These are phyloP conservation scores for Microtus richardsoni DNA, from an alignment of 2,113 vertebrate genomes.

Conservation along the genomic window DNA sequence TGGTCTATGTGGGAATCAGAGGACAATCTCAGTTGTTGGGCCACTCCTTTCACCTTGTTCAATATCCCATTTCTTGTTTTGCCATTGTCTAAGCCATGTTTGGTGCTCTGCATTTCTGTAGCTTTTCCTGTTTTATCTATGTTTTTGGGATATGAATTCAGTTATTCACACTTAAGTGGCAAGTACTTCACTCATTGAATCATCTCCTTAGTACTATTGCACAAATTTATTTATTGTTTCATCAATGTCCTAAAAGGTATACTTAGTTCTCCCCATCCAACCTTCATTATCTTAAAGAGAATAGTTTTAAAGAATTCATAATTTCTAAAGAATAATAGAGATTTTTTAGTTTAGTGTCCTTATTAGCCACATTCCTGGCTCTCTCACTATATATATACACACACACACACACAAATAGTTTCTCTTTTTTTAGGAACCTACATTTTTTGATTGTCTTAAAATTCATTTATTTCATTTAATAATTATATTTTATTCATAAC, in stretches of 20 bases:
- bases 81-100: background rate
- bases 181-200: background rate
- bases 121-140: background rate
- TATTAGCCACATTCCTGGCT: too few species aligned
- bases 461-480: too few species aligned
- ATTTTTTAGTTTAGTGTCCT: too few species aligned
- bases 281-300: too few species aligned
- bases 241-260: too few species aligned
- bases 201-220: background rate
- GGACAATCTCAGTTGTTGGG: background rate
- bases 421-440: too few species aligned
- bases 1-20: background rate
- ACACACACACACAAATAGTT: too few species aligned
- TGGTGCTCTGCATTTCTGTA: background rate
- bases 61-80: background rate
- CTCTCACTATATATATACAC: fast-evolving
- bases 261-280: too few species aligned
- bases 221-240: background rate
- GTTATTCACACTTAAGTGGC: background rate
- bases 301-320: too few species aligned
- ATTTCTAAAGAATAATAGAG: too few species aligned
- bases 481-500: too few species aligned
- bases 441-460: too few species aligned
- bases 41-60: background rate
- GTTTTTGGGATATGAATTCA: background rate